Conservation (phyloP, 2,888 invertebrate species). For the Diarsia dahlii region DNA sequence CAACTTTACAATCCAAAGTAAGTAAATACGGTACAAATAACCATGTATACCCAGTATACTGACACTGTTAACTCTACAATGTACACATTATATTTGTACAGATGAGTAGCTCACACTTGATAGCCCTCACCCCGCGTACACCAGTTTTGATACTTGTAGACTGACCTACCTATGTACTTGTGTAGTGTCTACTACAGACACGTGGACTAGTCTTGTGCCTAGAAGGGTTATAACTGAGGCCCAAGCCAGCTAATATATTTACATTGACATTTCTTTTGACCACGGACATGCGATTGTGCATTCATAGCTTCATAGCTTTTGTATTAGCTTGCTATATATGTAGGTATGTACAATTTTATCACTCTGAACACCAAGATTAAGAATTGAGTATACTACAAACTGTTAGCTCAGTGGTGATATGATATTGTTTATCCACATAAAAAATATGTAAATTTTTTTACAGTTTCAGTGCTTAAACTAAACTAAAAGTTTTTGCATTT, state of each 20-base stretch:
- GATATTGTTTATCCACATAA: no score
- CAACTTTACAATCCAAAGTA: background rate
- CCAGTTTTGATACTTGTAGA: constrained; percentile 29
- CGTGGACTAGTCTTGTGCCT: background rate
- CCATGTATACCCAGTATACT: background rate
- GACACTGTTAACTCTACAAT: constrained; percentile 26
- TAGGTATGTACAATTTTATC: background rate
- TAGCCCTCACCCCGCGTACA: constrained; percentile 2
- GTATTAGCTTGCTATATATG: background rate
- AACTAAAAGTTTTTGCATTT: no score
- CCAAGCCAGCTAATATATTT: background rate
- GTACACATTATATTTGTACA: constrained; percentile 35
- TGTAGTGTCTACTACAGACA: background rate
- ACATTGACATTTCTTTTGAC: background rate
- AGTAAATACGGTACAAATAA: background rate
- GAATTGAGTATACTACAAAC: background rate
- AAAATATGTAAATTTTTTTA: no score
- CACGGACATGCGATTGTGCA: background rate
- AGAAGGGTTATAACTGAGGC: background rate
- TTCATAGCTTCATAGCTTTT: no score
- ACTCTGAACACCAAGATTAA: background rate
- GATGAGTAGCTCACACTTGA: constrained; percentile 29
- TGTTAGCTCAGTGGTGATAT: no score
- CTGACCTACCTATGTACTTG: no score
- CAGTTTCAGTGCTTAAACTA: no score